Percentiles rank a stretch among this genome's conserved stretches.
Conservation (phyloP, 2,888 invertebrate genomes). For the Lasioglossum malachurum region DNA sequence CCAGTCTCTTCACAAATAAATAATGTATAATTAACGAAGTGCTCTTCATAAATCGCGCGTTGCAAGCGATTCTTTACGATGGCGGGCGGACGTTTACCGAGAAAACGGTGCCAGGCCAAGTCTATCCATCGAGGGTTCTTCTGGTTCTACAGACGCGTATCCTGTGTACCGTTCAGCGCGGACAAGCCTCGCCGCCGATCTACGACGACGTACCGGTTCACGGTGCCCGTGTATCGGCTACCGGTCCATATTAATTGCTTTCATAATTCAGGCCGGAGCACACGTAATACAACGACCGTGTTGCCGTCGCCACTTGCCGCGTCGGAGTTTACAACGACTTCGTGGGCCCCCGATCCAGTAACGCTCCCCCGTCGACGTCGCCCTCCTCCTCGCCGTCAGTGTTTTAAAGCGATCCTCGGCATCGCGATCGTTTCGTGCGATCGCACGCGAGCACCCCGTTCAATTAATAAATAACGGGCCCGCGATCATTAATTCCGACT, state of each 20-base stretch:
- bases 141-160: slow-evolving; percentile 13
- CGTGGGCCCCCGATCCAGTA: not conserved
- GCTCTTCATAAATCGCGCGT: slow-evolving; percentile 60
- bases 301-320: slow-evolving; percentile 55
- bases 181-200: slow-evolving; percentile 43
- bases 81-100: slow-evolving; percentile 22
- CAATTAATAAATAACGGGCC: slow-evolving; percentile 56
- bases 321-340: slow-evolving; percentile 35
- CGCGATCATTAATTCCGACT: slow-evolving; percentile 37
- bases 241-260: slow-evolving; percentile 76
- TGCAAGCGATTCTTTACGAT: slow-evolving; percentile 47
- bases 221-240: slow-evolving; percentile 66
- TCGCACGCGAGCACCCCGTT: slow-evolving; percentile 43
- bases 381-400: not conserved
- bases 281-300: slow-evolving; percentile 50
- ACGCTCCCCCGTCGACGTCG: not conserved
- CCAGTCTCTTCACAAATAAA: too few relatives aligned
- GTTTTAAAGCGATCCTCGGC: not conserved
- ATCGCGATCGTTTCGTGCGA: slow-evolving; percentile 4
- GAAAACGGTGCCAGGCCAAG: slow-evolving; percentile 27
- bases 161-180: slow-evolving; percentile 40
- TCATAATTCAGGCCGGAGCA: slow-evolving; percentile 73
- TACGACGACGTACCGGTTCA: slow-evolving; percentile 51
- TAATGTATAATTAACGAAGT: not conserved
- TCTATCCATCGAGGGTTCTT: slow-evolving; percentile 59